Base-by-base conservation (phyloP, 2,797 vertebrate species). In the Thunnus albacares region DNA sequence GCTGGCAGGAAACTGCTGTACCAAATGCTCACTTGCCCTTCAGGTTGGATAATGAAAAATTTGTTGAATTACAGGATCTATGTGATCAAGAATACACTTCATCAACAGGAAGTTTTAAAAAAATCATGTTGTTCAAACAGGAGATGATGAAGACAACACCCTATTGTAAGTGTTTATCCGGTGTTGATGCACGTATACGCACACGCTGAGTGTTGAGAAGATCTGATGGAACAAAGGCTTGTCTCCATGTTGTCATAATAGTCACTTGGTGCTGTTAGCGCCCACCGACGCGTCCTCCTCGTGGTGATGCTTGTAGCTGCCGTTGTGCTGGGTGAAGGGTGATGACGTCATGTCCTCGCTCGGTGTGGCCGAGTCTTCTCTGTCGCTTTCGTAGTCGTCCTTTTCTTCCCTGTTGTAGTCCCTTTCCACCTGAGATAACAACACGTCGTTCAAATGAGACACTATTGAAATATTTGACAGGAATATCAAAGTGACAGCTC, bases 301-400 rank as follows among this genome's bases (percentile, higher is more conserved):
- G 0, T 8, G 73, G 81, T 58, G 83, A 38, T 84, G 93, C 85
- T 94, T 95, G 93, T 96, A 97, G 93, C 95, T 97, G 71, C 97
- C 98, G 4, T 98, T 99, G 76, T 97, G 97, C 57, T 96, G 95
- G 24, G 92, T 76, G 65, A 91, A 90, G 60, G 94, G 94, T 1
- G 94, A 90, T 84, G 95, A 90, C 81, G 86, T 77, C 89, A 93
- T 68, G 85, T 96, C 90, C 86, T 93, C 79, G 43, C 88, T 84
- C 41, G 72, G 90, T 0, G 93, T 75, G 12, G 90, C 92, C 1
- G 95, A 95, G 58, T 81, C 93, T 51, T 93, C 96, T 78, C 96
- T 92, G 77, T 95, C 93, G 33, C 93, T 95, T 33, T 91, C 90
- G 3, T 92, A 92, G 76, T 73, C 87, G 8, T 81, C 76, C 77